A percentile compares a stretch with the other conserved stretches of the same genome.
These are phyloP conservation scores for Dryobotodes eremita DNA, from an alignment of 2,888 invertebrate genomes.

Conservation along the genomic window DNA sequence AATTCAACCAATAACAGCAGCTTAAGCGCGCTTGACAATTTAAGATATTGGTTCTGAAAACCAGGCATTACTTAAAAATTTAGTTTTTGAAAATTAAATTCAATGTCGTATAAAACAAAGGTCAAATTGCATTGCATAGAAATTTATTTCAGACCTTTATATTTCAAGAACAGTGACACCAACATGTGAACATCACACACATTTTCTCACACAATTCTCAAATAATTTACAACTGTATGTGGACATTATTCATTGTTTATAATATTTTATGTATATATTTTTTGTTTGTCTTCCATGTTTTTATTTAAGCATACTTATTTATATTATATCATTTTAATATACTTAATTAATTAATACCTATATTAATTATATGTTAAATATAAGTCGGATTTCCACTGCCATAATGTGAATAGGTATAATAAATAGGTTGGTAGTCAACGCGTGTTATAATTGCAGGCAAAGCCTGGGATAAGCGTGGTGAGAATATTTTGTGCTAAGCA, in stretches of 20 bases:
- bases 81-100: not conserved
- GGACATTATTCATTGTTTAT: constrained; percentile 32
- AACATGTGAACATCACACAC: constrained; percentile 27
- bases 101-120: not conserved
- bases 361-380: constrained; percentile 48
- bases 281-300: constrained; percentile 55
- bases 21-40: not conserved
- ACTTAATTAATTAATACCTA: constrained; percentile 20
- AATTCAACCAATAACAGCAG: not conserved
- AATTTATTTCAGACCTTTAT: not conserved
- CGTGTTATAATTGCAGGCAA: constrained; percentile 86
- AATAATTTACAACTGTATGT: constrained; percentile 20
- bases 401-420: constrained; percentile 60
- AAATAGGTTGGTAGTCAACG: constrained; percentile 73
- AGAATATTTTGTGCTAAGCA: constrained; percentile 83
- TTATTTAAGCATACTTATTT: constrained; percentile 52
- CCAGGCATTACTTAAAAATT: too few relatives aligned
- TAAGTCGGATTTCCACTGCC: constrained; percentile 63
- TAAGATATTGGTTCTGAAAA: not conserved
- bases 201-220: constrained; percentile 23
- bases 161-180: not conserved
- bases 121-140: not conserved
- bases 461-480: constrained; percentile 86
- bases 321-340: constrained; percentile 56
- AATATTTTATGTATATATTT: constrained; percentile 40